These are phyloP conservation scores for Cephonodes hylas DNA, from an alignment of 2,888 invertebrate genomes.

Conservation along the genomic window DNA sequence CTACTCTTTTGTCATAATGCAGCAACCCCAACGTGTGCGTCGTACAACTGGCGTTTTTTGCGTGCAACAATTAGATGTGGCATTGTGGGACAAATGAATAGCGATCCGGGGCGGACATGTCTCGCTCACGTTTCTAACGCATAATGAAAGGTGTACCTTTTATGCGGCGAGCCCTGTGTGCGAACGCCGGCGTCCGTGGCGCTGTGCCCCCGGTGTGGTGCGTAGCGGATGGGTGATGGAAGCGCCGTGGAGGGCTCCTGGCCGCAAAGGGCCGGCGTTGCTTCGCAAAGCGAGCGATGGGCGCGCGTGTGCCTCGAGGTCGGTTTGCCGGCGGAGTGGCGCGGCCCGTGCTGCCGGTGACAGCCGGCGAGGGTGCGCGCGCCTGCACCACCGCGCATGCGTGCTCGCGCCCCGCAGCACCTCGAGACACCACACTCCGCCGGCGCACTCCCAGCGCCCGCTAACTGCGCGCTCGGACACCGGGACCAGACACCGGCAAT, in stretches of 20 bases:
- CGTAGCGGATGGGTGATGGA: conserved; percentile 53
- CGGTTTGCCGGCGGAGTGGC: conserved; percentile 76
- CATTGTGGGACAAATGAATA: conserved; percentile 50
- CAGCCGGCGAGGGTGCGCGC: conserved; percentile 57
- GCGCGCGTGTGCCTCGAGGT: conserved; percentile 70
- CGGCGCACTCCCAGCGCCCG: not conserved
- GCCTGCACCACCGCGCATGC: conserved; percentile 71
- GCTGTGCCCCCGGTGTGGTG: conserved; percentile 53
- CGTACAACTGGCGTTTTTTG: conserved; percentile 24
- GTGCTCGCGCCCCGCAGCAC: conserved; percentile 43
- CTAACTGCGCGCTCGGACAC: not conserved
- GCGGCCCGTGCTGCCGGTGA: conserved; percentile 49
- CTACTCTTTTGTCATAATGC: conserved; percentile 52
- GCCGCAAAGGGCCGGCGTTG: conserved; percentile 78
- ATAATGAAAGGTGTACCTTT: conserved; percentile 62
- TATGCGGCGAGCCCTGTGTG: conserved; percentile 66
- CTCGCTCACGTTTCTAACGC: conserved; percentile 30
- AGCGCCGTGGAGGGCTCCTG: conserved; percentile 73
- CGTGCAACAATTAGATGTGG: conserved; percentile 44
- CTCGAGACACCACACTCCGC: not conserved
- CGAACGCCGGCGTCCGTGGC: conserved; percentile 70
- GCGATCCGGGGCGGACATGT: conserved; percentile 54
- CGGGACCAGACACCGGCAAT: conserved; percentile 19
- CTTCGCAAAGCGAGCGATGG: conserved; percentile 66
- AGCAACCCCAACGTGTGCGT: conserved; percentile 34